Base-by-base conservation (phyloP, 1,140 invertebrate species). In the Chlorops oryzae region DNA sequence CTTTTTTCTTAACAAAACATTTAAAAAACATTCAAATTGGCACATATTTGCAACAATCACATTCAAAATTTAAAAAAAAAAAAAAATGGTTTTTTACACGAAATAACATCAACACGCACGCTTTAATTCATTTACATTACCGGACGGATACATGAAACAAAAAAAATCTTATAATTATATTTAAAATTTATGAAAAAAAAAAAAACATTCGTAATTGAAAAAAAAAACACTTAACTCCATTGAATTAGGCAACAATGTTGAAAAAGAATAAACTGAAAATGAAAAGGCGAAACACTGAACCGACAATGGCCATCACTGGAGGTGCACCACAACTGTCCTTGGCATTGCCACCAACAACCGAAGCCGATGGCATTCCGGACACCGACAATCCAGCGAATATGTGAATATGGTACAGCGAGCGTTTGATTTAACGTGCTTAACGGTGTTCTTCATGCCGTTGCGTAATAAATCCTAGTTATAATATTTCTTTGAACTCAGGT, bases 221-320 rank as follows among this genome's bases (percentile, higher is more conserved):
- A 12, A 40, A 39, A 12, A 28, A 50, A 17, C 17, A 50, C 9
- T 22, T 62, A 72, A n/a, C n/a, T n/a, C n/a, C n/a, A n/a, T n/a
- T n/a, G n/a, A n/a, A n/a, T n/a, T 80, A 88, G 87, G 86, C 86
- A 60, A 88, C 86, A 70, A 89, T 89, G 86, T 78, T 88, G 77
- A 88, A 88, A 82, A 88, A 88, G 79, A 85, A 84, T 80, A 95
- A 93, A 78, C 86, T 85, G 69, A 95, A 94, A 81, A 92, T 95
- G 81, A 93, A 92, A 78, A 80, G 91, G 52, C 83, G 91, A 66
- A 92, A 95, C 77, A 94, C 92, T 52, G 88, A 91, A 78, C 88
- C 93, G 51, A 85, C 84, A 51, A 94, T 94, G 75, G 81, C 87
- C 45, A 82, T 86, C 35, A 85, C 61, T 15, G 65, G 63, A 27